Base-by-base conservation (phyloP, 2,797 vertebrate species). In the Sparidentex hasta region DNA sequence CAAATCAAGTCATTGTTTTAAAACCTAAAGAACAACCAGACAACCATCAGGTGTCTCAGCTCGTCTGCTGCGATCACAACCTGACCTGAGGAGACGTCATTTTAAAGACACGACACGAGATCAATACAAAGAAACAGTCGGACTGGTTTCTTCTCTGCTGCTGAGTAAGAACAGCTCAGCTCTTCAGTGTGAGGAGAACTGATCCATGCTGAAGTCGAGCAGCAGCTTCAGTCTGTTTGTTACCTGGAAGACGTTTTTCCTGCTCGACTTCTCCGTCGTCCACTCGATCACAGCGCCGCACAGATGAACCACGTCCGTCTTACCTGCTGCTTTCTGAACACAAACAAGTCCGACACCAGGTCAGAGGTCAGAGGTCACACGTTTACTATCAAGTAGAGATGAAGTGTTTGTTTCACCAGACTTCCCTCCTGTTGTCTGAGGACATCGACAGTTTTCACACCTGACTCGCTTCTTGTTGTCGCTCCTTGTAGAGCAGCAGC, bases 211-310 rank as follows among this genome's bases (percentile, higher is more conserved):
- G 25, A 27, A 55, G 7, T 48, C 62, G 23, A 12, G 23, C 29
- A 43, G 33, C 20, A 50, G 21, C 21, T 52, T 17, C 4, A 17
- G 25, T 38, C 5, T 11, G 2, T 61, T 64, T 46, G 3, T 90
- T 96, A 98, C 97, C 96, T 98, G 97, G 88, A 98, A 94, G 59
- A 98, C 97, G 8, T 98, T 97, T 92, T 97, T 98, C 85, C 92
- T 96, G 91, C 97, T 98, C 3, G 97, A 98, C 91, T 97, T 98
- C 82, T 98, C 97, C 1, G 93, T 94, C 21, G 96, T 94, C 97
- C 98, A 98, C 59, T 96, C 96, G 46, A 98, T 93, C 1, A 90
- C 71, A 66, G 97, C 97, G 7, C 97, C 97, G 72, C 90, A 91
- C 76, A 99, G 94, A 87, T 96, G 95, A 74, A 97, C 93, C 52